A percentile compares a stretch with the other conserved stretches of the same genome.
Evolutionary conservation across 1,140 invertebrate species (phyloP).

Genomic region (Homarus americanus): DNA sequence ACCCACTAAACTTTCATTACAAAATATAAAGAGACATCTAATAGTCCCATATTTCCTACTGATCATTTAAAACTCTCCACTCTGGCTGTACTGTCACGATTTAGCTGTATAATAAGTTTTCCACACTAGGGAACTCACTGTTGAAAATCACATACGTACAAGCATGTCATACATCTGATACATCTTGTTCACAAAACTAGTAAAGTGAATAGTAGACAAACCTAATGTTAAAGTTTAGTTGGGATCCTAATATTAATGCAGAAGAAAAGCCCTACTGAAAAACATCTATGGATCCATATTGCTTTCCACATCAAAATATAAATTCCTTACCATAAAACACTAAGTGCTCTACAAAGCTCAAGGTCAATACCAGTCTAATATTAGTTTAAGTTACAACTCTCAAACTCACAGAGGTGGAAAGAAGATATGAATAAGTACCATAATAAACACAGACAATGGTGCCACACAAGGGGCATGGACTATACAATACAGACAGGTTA

Average conservation of each 20-base stretch:
- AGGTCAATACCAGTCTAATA: constrained; percentile 19
- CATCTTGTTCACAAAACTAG: neutral
- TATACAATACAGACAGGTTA: constrained; percentile 18
- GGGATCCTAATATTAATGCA: constrained; percentile 25
- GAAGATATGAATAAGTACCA: constrained; percentile 48
- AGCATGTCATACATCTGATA: neutral
- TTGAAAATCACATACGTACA: constrained; percentile 49
- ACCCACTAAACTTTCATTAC: constrained; percentile 1
- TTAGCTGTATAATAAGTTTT: constrained; percentile 36
- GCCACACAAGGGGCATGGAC: constrained; percentile 33
- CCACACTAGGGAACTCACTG: constrained; percentile 28
- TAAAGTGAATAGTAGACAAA: constrained; percentile 25
- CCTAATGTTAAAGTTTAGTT: constrained; percentile 34
- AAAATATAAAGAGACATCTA: constrained; percentile 27
- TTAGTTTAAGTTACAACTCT: constrained; percentile 27
- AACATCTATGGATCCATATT: constrained; percentile 56
- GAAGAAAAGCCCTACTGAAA: constrained; percentile 44
- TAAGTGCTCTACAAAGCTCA: constrained; percentile 46
- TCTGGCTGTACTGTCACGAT: constrained; percentile 54
- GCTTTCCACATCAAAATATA: constrained; percentile 37
- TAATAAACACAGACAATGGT: constrained; percentile 34
- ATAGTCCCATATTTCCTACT: constrained; percentile 19
- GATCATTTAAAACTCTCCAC: constrained; percentile 44
- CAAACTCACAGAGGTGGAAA: constrained; percentile 16
- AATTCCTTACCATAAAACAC: constrained; percentile 32